phyloP scores from a whole-genome alignment of 2,797 vertebrate species.

The Xerus rutilus region DNA sequence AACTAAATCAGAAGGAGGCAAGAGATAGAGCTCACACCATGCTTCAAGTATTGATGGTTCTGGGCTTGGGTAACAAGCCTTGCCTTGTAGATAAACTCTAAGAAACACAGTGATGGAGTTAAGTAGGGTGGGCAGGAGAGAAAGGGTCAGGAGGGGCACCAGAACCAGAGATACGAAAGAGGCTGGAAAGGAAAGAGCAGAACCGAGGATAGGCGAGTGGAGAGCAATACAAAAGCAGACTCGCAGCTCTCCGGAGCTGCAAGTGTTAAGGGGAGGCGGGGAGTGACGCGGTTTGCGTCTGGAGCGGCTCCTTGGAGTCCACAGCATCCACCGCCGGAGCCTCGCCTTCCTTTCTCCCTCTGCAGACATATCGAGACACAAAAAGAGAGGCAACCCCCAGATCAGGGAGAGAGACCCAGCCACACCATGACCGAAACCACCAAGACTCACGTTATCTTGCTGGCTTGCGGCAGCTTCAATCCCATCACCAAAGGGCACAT shows the following conservation, averaged over 20 bases:
- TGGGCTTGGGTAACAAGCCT: neutral
- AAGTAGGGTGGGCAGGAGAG: neutral
- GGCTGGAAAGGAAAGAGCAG: neutral
- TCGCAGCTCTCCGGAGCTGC: slow-evolving; percentile 71
- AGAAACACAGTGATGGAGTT: neutral
- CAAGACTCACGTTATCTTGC: slow-evolving; percentile 97
- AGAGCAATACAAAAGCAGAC: slow-evolving; percentile 59
- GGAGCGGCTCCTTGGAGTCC: slow-evolving; percentile 83
- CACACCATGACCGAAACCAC: slow-evolving; percentile 93
- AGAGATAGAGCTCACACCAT: neutral
- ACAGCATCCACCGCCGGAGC: slow-evolving; percentile 79
- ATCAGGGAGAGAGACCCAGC: slow-evolving; percentile 65
- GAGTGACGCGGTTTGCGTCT: slow-evolving; percentile 83
- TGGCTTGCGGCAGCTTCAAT: slow-evolving; percentile 98
- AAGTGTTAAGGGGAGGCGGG: slow-evolving; percentile 83
- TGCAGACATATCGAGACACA: slow-evolving; percentile 86
- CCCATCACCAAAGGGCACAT: slow-evolving; percentile 98
- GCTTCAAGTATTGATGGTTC: neutral
- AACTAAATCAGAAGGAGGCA: neutral
- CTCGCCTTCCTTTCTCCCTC: slow-evolving; percentile 84
- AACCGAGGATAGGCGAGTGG: neutral
- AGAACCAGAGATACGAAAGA: neutral
- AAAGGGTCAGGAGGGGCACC: neutral
- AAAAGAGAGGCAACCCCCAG: slow-evolving; percentile 77
- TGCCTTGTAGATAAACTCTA: neutral